Evolutionary conservation across 2,888 invertebrate genomes (phyloP).

Genomic region (Eupsilia transversa): DNA sequence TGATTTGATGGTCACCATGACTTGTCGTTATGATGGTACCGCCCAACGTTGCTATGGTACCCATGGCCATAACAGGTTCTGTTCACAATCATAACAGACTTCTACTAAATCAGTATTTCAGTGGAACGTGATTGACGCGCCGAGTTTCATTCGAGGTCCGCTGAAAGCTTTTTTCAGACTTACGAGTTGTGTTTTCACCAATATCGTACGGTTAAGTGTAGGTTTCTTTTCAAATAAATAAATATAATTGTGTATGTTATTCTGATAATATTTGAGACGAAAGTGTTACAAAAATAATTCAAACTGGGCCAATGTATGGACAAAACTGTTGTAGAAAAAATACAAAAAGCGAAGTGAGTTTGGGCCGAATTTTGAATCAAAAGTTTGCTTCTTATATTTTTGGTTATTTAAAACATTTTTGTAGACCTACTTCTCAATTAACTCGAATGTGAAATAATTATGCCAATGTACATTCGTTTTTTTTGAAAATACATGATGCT

Average conservation of each 20-base stretch:
- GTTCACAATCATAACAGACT: slow-evolving; percentile 67
- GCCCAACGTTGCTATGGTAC: slow-evolving; percentile 81
- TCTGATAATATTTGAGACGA: slow-evolving; percentile 17
- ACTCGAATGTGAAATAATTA: not conserved
- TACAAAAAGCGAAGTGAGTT: slow-evolving; percentile 83
- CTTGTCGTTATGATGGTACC: slow-evolving; percentile 66
- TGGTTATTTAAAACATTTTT: not conserved
- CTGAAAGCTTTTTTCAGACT: slow-evolving; percentile 37
- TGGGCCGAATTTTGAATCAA: slow-evolving; percentile 19
- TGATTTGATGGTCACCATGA: slow-evolving; percentile 74
- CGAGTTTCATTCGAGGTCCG: slow-evolving; percentile 40
- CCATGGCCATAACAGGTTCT: slow-evolving; percentile 80
- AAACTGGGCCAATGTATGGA: slow-evolving; percentile 92
- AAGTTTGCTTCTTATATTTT: not conserved
- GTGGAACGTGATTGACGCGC: slow-evolving; percentile 45
- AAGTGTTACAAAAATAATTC: slow-evolving; percentile 64
- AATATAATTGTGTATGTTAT: slow-evolving; percentile 16
- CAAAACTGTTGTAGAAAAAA: slow-evolving; percentile 88
- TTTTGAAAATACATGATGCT: not conserved
- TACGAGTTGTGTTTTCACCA: slow-evolving; percentile 7
- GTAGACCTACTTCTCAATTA: not conserved
- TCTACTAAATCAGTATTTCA: slow-evolving; percentile 74
- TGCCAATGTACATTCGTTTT: not conserved
- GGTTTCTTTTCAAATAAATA: slow-evolving; percentile 24
- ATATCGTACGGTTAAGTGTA: not conserved